A percentile compares a stretch with the other conserved stretches of the same genome.
Conservation (phyloP, 2,113 vertebrate genomes). For the Leptobrachium ailaonicum region DNA sequence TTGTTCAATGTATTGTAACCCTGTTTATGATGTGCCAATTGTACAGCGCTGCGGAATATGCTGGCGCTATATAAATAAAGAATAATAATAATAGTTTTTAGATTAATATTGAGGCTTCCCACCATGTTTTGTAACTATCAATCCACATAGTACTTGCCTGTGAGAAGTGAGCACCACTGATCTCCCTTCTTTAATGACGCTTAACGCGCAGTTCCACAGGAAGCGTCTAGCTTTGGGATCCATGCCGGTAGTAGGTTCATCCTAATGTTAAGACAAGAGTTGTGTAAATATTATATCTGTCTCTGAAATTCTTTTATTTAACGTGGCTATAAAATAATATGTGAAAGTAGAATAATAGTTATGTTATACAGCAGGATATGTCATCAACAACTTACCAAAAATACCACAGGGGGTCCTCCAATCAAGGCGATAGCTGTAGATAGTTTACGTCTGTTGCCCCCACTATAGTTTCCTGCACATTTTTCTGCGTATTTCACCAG, state of each 20-base stretch:
- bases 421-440: slow-evolving; percentile 95
- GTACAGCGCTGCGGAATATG: too few relatives aligned
- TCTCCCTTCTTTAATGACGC: slow-evolving; percentile 90
- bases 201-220: slow-evolving; percentile 92
- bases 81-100: background rate
- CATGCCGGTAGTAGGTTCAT: slow-evolving; percentile 98
- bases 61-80: too few relatives aligned
- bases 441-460: slow-evolving; percentile 94
- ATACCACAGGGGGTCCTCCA: slow-evolving; percentile 91
- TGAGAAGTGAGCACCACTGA: slow-evolving; percentile 96
- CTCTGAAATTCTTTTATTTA: too few relatives aligned
- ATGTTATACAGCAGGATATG: too few relatives aligned
- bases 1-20: too few relatives aligned
- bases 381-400: slow-evolving; percentile 80
- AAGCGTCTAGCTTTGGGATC: slow-evolving; percentile 94
- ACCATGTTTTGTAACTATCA: background rate
- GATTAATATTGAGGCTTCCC: background rate
- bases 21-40: too few relatives aligned
- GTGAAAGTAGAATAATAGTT: too few relatives aligned
- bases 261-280: slow-evolving; percentile 65
- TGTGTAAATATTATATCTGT: too few relatives aligned
- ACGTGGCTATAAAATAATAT: too few relatives aligned
- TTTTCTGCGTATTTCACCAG: slow-evolving; percentile 90
- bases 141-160: slow-evolving; percentile 67
- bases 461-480: slow-evolving; percentile 89